Evolutionary conservation across 2,888 invertebrate species (phyloP), one percentile per base, ranked within the genome.

Genomic region (Danaus chrysippus): DNA sequence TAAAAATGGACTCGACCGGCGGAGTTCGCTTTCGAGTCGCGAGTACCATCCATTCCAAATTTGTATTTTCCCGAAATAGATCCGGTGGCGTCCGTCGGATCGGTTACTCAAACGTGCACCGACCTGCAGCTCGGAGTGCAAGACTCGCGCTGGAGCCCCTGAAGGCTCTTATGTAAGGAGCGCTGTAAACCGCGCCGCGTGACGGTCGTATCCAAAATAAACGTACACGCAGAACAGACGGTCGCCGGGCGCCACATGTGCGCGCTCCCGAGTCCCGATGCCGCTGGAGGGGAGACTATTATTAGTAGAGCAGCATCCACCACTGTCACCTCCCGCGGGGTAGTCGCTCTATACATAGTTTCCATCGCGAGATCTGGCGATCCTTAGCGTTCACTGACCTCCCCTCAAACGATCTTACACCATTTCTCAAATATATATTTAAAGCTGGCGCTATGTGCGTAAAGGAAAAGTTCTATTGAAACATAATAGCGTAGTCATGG

Each of bases 51-150:
- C 88, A 87, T 88, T 93, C 95, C 94, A 94, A 95, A 94, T 95
- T 94, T 94, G 95, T 94, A 94, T 94, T 94, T 94, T 94, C 94
- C 93, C 93, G 92, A 95, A 95, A 95, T 93, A 93, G 88, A 84
- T 73, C 78, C 87, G 91, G 83, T 90, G 91, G 89, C 87, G 87
- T 85, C 83, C 83, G 83, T 82, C 91, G 89, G 90, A 88, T 89
- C 89, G 86, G 89, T 88, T 90, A 87, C 87, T 84, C 86, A 82
- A 83, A 79, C 87, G 87, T 89, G 87, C 88, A 88, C 80, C 86
- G 83, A 82, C 86, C 81, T 88, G 87, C 88, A 88, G 78, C 74
- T 75, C 76, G 73, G 71, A 78, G 76, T 76, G 78, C 71, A 70
- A 68, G 69, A 74, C 82, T 82, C 73, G 76, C 76, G 72, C 68